Conservation (phyloP, 2,888 invertebrate genomes). For the Cheilosia vernalis region DNA sequence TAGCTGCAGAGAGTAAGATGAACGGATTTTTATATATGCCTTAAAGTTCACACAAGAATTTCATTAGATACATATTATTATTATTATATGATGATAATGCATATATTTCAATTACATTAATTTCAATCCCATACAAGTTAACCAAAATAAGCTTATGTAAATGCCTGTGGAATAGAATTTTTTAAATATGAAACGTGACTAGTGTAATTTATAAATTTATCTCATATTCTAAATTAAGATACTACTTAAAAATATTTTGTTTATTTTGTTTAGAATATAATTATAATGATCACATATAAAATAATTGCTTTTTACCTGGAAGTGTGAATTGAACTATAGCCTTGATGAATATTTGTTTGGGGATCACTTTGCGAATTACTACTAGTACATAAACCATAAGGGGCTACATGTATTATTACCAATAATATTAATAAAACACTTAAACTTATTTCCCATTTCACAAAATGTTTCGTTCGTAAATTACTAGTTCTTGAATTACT, state of each 20-base stretch:
- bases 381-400: slow-evolving; percentile 35
- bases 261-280: too few species aligned
- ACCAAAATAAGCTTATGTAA: neutral
- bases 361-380: slow-evolving; percentile 28
- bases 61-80: too few species aligned
- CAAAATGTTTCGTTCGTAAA: slow-evolving; percentile 40
- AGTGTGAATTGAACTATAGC: neutral
- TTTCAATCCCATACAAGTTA: too few species aligned
- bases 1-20: too few species aligned
- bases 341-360: slow-evolving; percentile 11
- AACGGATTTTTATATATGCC: too few species aligned
- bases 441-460: slow-evolving; percentile 53
- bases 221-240: neutral
- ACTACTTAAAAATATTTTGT: too few species aligned
- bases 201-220: too few species aligned
- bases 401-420: slow-evolving; percentile 29
- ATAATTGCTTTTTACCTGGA: slow-evolving; percentile 18
- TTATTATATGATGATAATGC: too few species aligned
- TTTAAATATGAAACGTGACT: too few species aligned
- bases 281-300: neutral
- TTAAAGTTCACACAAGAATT: too few species aligned
- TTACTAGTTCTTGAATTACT: slow-evolving; percentile 53
- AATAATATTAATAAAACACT: slow-evolving; percentile 48
- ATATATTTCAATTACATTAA: too few species aligned
- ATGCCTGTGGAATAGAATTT: neutral